Base-by-base conservation (phyloP, 2,888 invertebrate species). In the Gari tellinella region DNA sequence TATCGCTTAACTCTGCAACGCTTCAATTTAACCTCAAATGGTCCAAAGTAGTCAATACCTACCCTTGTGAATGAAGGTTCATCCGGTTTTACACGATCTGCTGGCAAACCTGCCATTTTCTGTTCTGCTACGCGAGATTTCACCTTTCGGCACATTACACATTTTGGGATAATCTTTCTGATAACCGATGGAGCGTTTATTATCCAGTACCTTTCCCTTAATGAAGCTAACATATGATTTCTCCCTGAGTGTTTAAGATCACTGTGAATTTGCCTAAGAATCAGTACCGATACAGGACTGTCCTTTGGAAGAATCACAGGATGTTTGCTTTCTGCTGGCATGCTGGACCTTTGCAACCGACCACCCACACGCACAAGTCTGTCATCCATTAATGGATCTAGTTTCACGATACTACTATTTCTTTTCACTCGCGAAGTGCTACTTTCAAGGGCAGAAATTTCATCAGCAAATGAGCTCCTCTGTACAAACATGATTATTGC, bases 21-120 rank as follows among this genome's bases (percentile, higher is more conserved):
- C 21, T 66, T 74, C 7, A 55, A 15, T 49, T 75, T 77, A 3
- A 81, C 61, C 8, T 56, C 49, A 31, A 76, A 77, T 0, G 84
- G 80, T 48, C 81, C 82, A 60, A 81, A 84, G 38, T 65, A 78
- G 53, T 82, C 80, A 21, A 81, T 56, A 19, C 81, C 77, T 14
- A 65, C 64, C 12, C n/a, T 25, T 3, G 69, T 56, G 40, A 78
- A 80, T 19, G 70, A 73, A 0, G 74, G 66, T 58, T 66, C 64
- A 41, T 55, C 48, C 2, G 69, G 51, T n/a, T 15, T 61, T 2
- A 64, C n/a, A 19, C 65, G 43, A 23, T 77, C 72, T 31, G 31
- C 31, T 38, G 73, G 78, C 37, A 77, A 31, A 19, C 38, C 45
- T 7, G 72, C 56, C 77, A 77, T 72, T 49, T 72, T 69, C 26